A percentile compares a stretch with the other conserved stretches of the same genome.
These are phyloP conservation scores for Tetraneura akinire DNA, from an alignment of 1,140 invertebrate species.

Conservation along the genomic window DNA sequence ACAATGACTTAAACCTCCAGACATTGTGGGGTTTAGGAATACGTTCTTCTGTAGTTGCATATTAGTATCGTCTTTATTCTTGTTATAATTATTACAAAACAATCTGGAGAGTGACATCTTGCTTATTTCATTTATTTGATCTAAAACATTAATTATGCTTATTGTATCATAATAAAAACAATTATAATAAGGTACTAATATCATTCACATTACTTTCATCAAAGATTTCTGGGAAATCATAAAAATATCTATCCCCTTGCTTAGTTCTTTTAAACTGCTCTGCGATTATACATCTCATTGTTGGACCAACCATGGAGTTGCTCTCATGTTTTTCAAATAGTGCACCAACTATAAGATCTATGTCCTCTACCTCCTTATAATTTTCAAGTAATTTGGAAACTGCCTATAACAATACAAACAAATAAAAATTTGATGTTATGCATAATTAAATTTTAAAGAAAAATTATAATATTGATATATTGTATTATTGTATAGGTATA, in stretches of 20 bases:
- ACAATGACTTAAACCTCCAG: too few relatives aligned
- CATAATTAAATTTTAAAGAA: too few relatives aligned
- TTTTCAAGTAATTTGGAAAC: not conserved
- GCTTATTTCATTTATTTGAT: slow-evolving; percentile 52
- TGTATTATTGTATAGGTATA: too few relatives aligned
- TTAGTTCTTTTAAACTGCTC: slow-evolving; percentile 79
- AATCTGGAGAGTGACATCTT: slow-evolving; percentile 65
- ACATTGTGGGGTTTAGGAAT: too few relatives aligned
- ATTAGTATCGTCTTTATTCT: slow-evolving; percentile 61
- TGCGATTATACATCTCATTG: slow-evolving; percentile 81
- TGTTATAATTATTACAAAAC: slow-evolving; percentile 76
- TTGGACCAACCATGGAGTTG: slow-evolving; percentile 76
- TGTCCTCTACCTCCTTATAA: slow-evolving; percentile 71
- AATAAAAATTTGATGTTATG: too few relatives aligned
- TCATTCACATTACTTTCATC: slow-evolving; percentile 61
- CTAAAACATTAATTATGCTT: not conserved
- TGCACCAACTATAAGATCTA: slow-evolving; percentile 82
- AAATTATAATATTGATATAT: too few relatives aligned
- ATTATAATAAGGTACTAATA: not conserved
- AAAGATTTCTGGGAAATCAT: slow-evolving; percentile 73
- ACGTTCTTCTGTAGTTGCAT: slow-evolving; percentile 47
- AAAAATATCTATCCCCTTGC: slow-evolving; percentile 79
- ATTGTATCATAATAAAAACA: not conserved
- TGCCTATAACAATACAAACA: not conserved
- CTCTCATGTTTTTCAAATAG: slow-evolving; percentile 71